phyloP scores from a whole-genome alignment of 2,113 vertebrate genomes.

The Alligator mississippiensis region DNA sequence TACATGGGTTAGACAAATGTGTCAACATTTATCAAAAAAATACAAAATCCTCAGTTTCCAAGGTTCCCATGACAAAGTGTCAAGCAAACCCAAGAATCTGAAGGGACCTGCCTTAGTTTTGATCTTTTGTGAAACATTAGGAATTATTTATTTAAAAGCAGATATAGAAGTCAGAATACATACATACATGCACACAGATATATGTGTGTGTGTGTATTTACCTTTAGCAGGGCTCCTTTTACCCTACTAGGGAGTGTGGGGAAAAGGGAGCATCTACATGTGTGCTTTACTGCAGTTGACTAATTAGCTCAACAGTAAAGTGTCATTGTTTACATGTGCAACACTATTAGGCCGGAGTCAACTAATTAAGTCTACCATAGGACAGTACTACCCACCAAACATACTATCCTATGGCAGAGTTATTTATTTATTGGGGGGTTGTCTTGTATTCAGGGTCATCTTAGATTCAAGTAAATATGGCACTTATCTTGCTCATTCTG shows the following conservation, averaged over 20 bases:
- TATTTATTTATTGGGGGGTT: no score
- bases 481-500: background rate
- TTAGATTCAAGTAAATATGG: background rate
- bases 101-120: background rate
- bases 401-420: no score
- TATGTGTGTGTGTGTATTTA: background rate
- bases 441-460: no score
- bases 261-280: no score
- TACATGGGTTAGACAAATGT: background rate
- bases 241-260: background rate
- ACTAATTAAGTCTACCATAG: no score
- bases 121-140: background rate
- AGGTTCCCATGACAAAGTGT: background rate
- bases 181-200: background rate
- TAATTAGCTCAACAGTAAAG: no score
- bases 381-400: no score
- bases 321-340: no score
- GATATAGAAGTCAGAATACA: background rate
- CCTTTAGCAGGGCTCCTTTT: background rate
- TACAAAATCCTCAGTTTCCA: accelerated
- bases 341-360: no score
- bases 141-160: background rate
- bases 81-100: background rate
- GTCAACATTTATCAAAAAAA: background rate
- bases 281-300: no score